These are phyloP conservation scores for Eunapius fragilis DNA, from an alignment of 37 sponge, comb jelly and placozoan genomes.

Conservation along the genomic window DNA sequence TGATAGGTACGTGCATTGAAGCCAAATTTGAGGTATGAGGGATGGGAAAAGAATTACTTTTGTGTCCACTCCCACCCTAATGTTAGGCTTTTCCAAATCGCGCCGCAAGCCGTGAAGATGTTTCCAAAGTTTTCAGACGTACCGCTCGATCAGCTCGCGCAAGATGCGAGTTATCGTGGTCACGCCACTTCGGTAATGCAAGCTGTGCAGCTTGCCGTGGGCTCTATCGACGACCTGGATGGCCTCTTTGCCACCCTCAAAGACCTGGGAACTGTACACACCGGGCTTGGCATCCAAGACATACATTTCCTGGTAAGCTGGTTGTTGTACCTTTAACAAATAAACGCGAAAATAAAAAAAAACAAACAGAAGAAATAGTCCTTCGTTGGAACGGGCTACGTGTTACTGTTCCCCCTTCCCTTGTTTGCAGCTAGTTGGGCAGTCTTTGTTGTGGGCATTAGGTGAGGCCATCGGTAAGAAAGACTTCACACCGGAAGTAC, in stretches of 20 bases:
- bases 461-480: conserved; percentile 45
- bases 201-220: conserved; percentile 46
- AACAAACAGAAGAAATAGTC: too few species aligned
- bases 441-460: conserved; percentile 51
- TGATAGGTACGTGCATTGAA: conserved; percentile 13
- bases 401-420: too few species aligned
- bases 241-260: conserved; percentile 18
- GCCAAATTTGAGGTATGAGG: not conserved
- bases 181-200: conserved; percentile 63
- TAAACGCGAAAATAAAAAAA: too few species aligned
- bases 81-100: conserved; percentile 54
- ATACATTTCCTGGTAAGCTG: conserved; percentile 68
- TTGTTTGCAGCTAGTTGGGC: conserved; percentile 58
- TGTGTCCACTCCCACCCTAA: not conserved
- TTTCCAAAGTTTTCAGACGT: conserved; percentile 61
- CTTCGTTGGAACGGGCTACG: too few species aligned
- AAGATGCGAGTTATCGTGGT: conserved; percentile 17
- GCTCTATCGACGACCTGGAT: conserved; percentile 41
- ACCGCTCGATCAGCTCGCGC: conserved; percentile 24
- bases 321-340: too few species aligned
- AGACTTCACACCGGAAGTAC: conserved; percentile 58
- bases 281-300: conserved; percentile 19
- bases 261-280: conserved; percentile 50
- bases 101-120: conserved; percentile 37
- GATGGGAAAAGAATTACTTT: not conserved